phyloP scores from a whole-genome alignment of 1,140 invertebrate genomes.

The Pseudomyrmex sp. region DNA sequence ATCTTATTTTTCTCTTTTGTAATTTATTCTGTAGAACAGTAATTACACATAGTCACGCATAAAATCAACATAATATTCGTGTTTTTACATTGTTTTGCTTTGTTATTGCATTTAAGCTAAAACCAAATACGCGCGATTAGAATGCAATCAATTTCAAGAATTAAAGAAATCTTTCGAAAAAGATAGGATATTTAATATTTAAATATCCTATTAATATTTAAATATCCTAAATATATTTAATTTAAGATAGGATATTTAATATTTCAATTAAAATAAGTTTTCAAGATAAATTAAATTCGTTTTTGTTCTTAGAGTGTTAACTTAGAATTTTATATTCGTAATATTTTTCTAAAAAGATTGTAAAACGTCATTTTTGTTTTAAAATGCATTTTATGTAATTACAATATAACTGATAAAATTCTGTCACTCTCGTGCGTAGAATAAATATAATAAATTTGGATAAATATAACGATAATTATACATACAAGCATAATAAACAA shows the following conservation, averaged over 20 bases:
- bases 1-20: background rate
- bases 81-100: background rate
- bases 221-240: too few relatives aligned
- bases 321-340: background rate
- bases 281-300: background rate
- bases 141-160: too few relatives aligned
- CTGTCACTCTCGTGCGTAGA: too few relatives aligned
- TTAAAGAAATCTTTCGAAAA: too few relatives aligned
- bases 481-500: background rate
- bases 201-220: too few relatives aligned
- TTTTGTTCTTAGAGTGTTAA: background rate
- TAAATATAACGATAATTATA: conserved; percentile 12
- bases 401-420: conserved; percentile 1
- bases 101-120: too few relatives aligned
- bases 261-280: background rate
- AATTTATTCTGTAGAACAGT: background rate
- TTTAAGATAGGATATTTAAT: too few relatives aligned
- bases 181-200: background rate
- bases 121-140: too few relatives aligned
- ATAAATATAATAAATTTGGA: background rate
- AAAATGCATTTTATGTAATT: background rate
- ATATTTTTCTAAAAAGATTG: background rate
- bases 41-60: conserved; percentile 6
- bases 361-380: too few relatives aligned
- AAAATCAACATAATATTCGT: background rate